Evolutionary conservation across 2,797 vertebrate genomes (phyloP).

Genomic region (Coilia nasus): DNA sequence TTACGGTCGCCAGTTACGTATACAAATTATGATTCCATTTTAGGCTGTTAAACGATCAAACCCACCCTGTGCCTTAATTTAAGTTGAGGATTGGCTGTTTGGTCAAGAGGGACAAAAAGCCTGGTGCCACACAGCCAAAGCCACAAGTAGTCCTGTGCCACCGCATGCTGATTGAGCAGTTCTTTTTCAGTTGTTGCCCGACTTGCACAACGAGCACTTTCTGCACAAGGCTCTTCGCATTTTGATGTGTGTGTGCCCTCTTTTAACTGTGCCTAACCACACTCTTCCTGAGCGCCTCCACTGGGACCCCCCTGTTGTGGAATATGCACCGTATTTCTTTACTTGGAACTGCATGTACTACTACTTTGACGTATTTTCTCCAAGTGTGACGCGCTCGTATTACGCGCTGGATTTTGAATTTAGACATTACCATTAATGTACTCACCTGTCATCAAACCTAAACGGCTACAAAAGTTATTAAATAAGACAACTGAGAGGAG

Average conservation of each 20-base stretch:
- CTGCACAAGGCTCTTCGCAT: neutral
- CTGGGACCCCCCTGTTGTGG: neutral
- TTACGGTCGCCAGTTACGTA: neutral
- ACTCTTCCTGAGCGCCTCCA: neutral
- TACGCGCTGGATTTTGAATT: neutral
- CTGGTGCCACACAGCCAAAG: neutral
- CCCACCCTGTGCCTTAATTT: neutral
- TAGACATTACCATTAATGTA: neutral
- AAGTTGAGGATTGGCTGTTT: neutral
- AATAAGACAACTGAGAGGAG: neutral
- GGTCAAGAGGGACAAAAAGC: neutral
- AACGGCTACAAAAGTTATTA: neutral
- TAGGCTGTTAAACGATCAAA: neutral
- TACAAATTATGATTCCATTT: neutral
- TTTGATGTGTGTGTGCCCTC: constrained; percentile 5
- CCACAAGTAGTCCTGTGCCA: neutral
- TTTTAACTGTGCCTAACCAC: constrained; percentile 15
- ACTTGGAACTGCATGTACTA: neutral
- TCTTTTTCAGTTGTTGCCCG: neutral
- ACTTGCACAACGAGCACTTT: neutral
- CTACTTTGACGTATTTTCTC: neutral
- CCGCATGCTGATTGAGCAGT: neutral
- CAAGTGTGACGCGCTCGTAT: neutral
- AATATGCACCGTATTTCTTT: neutral
- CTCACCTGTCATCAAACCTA: neutral